These are phyloP conservation scores for Phaedon cochleariae DNA, from an alignment of 2,888 invertebrate genomes.

Conservation along the genomic window DNA sequence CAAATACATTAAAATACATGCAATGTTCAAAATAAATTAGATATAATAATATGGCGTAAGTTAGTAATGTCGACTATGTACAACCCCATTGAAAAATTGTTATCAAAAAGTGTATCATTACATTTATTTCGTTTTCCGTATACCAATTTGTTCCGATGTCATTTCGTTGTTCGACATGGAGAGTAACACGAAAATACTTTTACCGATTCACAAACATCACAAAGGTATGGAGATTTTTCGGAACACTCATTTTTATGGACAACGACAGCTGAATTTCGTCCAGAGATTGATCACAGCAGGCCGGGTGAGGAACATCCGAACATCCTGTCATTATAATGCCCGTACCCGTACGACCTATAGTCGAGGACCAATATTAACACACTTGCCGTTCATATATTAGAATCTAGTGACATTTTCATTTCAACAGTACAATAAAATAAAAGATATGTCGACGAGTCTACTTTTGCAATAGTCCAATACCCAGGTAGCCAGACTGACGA, in stretches of 20 bases:
- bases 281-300: constrained; percentile 1
- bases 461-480: too few species aligned
- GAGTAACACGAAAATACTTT: background rate
- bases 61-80: too few species aligned
- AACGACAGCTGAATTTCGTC: constrained; percentile 29
- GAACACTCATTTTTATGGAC: constrained; percentile 1
- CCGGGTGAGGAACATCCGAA: constrained; percentile 8
- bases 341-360: constrained; percentile 8
- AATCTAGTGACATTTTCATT: constrained; percentile 34
- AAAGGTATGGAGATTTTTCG: background rate
- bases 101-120: too few species aligned
- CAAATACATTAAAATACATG: too few species aligned
- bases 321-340: constrained; percentile 18
- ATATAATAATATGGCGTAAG: too few species aligned
- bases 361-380: constrained; percentile 28
- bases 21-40: too few species aligned
- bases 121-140: too few species aligned
- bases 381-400: constrained; percentile 42
- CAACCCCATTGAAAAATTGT: too few species aligned
- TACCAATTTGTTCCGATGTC: too few species aligned
- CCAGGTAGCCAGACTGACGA: too few species aligned
- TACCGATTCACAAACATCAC: background rate
- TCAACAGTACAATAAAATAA: constrained; percentile 32
- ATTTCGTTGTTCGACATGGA: too few species aligned
- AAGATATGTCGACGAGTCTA: too few species aligned